Base-by-base conservation (phyloP, 2,797 vertebrate genomes). In the Myotis pilosus region DNA sequence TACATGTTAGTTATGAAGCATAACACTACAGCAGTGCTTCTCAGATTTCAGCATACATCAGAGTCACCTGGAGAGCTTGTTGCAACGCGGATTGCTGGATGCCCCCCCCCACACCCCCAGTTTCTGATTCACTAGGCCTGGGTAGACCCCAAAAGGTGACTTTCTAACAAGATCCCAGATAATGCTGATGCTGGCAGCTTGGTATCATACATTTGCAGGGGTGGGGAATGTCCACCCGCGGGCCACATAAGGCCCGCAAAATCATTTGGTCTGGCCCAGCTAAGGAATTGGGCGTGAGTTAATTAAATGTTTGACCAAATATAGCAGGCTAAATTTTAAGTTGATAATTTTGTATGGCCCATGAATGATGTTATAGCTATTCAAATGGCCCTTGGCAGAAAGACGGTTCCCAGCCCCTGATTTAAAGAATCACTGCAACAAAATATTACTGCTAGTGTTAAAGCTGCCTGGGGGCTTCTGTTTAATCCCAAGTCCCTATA, bases 391-490 rank as follows among this genome's bases (percentile, higher is more conserved):
- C 25, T 60, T 60, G 57, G 25, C 11, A 60, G 57, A 60, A 30
- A 60, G 28, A 60, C 6, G 25, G 5, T 60, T 30, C 12, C 57
- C 11, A 5, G 5, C 28, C 25, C 57, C 57, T 60, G 57, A 28
- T 60, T 87, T 60, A 69, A 36, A 83, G 62, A 81, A 78, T 11
- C 6, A 33, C 28, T 81, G 60, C 16, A 71, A 28, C 66, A 88
- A 88, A 90, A 47, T 68, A 80, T 53, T 64, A 30, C 20, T 64
- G 55, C 72, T 82, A 86, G 69, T 69, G 5, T 71, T 89, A 96
- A 97, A 96, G 47, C n/a, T 90, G 25, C 60, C 47, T 78, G 11
- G 16, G 41, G 15, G 11, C 9, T 80, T 95, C 60, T 92, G 72
- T 74, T 51, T 53, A 85, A 47, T 57, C 38, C 5, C 10, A 15